phyloP scores from a whole-genome alignment of 2,797 vertebrate genomes.

The Garrulus glandarius region DNA sequence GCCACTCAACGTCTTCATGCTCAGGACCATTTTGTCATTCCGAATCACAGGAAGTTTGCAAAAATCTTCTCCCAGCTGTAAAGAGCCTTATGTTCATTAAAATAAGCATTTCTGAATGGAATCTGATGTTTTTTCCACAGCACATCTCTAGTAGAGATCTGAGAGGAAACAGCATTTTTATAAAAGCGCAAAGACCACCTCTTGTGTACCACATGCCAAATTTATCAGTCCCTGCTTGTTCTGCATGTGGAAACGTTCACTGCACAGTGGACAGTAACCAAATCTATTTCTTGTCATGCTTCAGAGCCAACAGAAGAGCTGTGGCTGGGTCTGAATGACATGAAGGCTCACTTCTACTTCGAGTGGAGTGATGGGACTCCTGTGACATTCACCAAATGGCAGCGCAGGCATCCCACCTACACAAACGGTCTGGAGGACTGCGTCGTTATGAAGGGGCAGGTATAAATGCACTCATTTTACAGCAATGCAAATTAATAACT shows the following conservation, averaged over 20 bases:
- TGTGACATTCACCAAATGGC: constrained; percentile 87
- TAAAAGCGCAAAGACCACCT: neutral
- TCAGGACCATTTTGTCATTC: neutral
- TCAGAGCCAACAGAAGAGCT: constrained; percentile 81
- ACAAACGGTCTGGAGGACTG: constrained; percentile 82
- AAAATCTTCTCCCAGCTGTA: neutral
- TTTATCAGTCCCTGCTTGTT: neutral
- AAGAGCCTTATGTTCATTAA: neutral
- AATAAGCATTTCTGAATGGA: neutral
- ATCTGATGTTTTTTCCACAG: neutral
- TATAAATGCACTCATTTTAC: neutral
- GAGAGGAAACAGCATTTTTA: neutral
- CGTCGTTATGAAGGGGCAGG: constrained; percentile 85
- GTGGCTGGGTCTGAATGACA: constrained; percentile 91
- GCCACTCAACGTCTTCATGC: neutral
- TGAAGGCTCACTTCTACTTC: constrained; percentile 83
- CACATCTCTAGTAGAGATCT: neutral
- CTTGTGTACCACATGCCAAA: neutral
- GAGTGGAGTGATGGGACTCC: constrained; percentile 87
- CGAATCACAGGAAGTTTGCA: neutral
- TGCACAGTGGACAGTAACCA: neutral
- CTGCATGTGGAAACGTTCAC: neutral
- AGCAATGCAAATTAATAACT: neutral
- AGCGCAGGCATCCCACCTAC: constrained; percentile 82
- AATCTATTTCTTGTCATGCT: neutral